Percentiles rank a stretch among this genome's conserved stretches.
Conservation (phyloP, 2,888 invertebrate species). For the Noctua janthe region DNA sequence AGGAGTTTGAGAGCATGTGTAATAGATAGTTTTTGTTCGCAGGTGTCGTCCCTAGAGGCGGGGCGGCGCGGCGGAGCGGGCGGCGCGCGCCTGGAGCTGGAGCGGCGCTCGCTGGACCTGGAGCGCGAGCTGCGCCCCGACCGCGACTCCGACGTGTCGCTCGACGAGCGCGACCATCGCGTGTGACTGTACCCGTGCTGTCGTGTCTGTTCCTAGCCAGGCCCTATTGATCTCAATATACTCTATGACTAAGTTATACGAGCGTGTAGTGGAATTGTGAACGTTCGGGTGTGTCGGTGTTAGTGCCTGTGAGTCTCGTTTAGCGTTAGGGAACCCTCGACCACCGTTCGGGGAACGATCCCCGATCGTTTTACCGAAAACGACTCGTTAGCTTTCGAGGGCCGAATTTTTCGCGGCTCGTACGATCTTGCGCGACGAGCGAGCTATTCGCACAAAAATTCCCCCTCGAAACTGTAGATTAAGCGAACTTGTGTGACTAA, state of each 20-base stretch:
- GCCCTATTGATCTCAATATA: conserved; percentile 87
- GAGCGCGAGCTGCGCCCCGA: conserved; percentile 87
- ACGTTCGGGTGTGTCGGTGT: conserved; percentile 84
- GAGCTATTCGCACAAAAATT: conserved; percentile 73
- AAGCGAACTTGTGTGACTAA: conserved; percentile 87
- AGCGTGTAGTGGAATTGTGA: conserved; percentile 89
- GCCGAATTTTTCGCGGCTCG: conserved; percentile 72
- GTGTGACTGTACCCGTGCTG: conserved; percentile 73
- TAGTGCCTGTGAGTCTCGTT: conserved; percentile 88
- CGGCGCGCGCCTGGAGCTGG: conserved; percentile 84
- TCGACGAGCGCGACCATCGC: conserved; percentile 87
- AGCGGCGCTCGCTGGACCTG: conserved; percentile 88
- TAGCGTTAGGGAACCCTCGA: conserved; percentile 82
- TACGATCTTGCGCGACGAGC: conserved; percentile 22
- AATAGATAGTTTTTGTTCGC: conserved; percentile 10
- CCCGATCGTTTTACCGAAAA: conserved; percentile 84
- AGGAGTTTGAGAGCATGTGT: neutral
- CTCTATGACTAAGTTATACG: conserved; percentile 84
- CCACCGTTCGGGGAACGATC: conserved; percentile 70
- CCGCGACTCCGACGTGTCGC: conserved; percentile 85
- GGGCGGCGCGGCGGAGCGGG: conserved; percentile 75
- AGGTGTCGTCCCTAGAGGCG: conserved; percentile 88
- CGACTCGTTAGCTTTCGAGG: conserved; percentile 83
- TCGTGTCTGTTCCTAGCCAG: conserved; percentile 23
- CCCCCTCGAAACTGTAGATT: conserved; percentile 84